These are phyloP conservation scores for Aphelinus atriplicis DNA, from an alignment of 1,140 invertebrate species.

Conservation along the genomic window DNA sequence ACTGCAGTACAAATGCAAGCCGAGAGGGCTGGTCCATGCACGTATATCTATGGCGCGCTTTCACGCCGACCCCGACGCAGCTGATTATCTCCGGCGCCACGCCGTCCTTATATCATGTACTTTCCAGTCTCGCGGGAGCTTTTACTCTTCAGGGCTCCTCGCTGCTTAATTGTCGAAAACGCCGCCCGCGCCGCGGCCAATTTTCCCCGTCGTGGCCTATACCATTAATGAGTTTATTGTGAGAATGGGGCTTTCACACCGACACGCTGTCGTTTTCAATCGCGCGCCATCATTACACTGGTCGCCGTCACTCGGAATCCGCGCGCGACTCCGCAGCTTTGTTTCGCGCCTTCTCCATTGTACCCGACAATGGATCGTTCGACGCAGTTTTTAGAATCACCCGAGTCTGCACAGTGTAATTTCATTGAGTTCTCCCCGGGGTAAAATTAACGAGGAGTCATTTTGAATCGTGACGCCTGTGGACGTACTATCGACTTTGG, in stretches of 20 bases:
- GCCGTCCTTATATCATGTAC: neutral
- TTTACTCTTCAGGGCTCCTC: neutral
- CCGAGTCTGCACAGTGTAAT: too few species aligned
- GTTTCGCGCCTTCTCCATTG: too few species aligned
- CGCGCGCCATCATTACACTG: neutral
- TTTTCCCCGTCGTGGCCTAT: neutral
- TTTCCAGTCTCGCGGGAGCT: conserved; percentile 27
- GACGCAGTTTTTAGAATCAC: too few species aligned
- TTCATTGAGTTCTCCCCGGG: too few species aligned
- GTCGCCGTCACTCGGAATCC: too few species aligned
- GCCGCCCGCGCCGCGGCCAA: neutral
- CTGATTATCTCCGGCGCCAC: neutral
- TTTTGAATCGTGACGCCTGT: too few species aligned
- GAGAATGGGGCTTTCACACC: conserved; percentile 6
- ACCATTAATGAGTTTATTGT: conserved; percentile 11
- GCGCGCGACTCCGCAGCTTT: too few species aligned
- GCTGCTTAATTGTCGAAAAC: neutral
- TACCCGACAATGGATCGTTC: too few species aligned
- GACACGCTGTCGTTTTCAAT: neutral
- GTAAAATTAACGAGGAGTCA: too few species aligned
- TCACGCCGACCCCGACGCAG: conserved; percentile 16
- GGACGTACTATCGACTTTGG: too few species aligned
- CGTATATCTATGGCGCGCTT: neutral
- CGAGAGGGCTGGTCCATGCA: neutral
- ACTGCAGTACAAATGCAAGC: neutral